Base-by-base conservation (phyloP, 2,113 vertebrate species). In the Oenanthe melanoleuca region DNA sequence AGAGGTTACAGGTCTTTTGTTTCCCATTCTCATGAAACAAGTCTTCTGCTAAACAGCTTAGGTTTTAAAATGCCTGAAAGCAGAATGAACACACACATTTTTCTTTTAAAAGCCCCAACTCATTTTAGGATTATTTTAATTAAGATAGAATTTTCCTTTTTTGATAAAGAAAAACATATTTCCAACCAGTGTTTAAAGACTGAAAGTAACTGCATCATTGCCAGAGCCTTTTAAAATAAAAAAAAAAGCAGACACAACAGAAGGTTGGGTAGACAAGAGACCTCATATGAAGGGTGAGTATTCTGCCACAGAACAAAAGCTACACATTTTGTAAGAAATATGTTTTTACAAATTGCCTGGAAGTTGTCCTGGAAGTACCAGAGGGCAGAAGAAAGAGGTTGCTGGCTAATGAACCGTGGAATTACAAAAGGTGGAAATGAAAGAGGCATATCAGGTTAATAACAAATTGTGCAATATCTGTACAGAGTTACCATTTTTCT, bases 31-130 rank as follows among this genome's bases (percentile, higher is more conserved):
- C 79, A 40, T 31, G 49, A 89, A 91, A 82, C 22, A 57, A 73
- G 38, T 93, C 69, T 95, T 91, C 95, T 96, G 90, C 63, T 96
- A 78, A 95, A 96, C 22, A 92, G 55, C 49, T 95, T 63, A 95
- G 40, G 71, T 49, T 53, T 92, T 79, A 80, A 94, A 95, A 94
- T 47, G 55, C 69, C 56, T 86, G 31, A 72, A 78, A 95, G 38
- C 50, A 83, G 33, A 93, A 84, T 29, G 11, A 84, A 60, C 57
- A 37, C 45, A 61, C 9, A 38, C 10, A 28, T 71, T 86, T 73
- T 92, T 80, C 31, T 84, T 86, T 55, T 78, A 42, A 82, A 93
- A 81, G 5, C 21, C 37, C 12, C 15, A 86, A 55, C 5, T 50
- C 12, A 22, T 70, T 90, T 61, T 34, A 56, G 31, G 25, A 82